Evolutionary conservation across 2,797 vertebrate species (phyloP).

Genomic region (Lindbergichthys nudifrons): DNA sequence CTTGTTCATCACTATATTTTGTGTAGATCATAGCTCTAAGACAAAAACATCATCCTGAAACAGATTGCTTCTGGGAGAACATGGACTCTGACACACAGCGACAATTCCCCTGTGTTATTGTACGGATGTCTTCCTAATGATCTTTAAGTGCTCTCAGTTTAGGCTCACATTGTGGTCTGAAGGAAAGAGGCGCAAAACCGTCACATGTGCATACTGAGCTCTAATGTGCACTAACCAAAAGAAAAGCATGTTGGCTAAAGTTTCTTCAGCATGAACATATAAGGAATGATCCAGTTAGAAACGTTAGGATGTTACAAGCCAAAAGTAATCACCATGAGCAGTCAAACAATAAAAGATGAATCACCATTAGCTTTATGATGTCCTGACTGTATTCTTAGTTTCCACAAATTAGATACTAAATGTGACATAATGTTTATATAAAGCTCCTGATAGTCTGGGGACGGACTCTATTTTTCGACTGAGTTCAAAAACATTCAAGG

Average conservation of each 20-base stretch:
- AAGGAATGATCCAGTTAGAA: not conserved
- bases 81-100: conserved; percentile 19
- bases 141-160: conserved; percentile 66
- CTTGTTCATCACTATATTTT: no score
- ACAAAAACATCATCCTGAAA: conserved; percentile 29
- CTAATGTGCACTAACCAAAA: conserved; percentile 20
- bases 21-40: not conserved
- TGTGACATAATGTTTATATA: conserved; percentile 2
- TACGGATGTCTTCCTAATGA: conserved; percentile 57
- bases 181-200: not conserved
- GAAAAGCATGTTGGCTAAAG: not conserved
- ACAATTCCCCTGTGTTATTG: conserved; percentile 33
- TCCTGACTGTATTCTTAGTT: not conserved
- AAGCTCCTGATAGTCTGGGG: not conserved
- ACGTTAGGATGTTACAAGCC: not conserved
- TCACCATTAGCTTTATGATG: not conserved
- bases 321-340: not conserved
- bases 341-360: not conserved
- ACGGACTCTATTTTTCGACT: conserved; percentile 9
- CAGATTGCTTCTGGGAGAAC: conserved; percentile 32
- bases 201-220: conserved; percentile 14
- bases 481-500: conserved; percentile 36
- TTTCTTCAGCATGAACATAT: not conserved
- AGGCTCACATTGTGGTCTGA: conserved; percentile 47
- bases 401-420: not conserved